Conservation (phyloP, 1,140 invertebrate genomes). For the Dolichoris vasculosae region DNA sequence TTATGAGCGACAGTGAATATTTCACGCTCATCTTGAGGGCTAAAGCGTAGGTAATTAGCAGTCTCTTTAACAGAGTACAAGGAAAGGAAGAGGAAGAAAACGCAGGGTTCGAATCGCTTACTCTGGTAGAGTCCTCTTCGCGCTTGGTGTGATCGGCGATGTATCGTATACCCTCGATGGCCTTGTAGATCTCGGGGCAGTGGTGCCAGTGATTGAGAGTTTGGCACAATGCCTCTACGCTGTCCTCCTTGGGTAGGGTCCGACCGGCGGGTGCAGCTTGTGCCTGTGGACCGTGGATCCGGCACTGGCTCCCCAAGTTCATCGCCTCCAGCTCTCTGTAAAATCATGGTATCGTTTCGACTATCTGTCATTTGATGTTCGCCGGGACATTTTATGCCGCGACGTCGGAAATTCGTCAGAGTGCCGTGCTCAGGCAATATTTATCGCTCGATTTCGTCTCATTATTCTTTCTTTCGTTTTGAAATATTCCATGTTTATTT, state of each 20-base stretch:
- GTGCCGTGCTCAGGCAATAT: background rate
- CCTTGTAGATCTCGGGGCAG: slow-evolving; percentile 93
- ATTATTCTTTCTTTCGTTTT: too few relatives aligned
- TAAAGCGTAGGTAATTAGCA: too few relatives aligned
- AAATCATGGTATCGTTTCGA: slow-evolving; percentile 35
- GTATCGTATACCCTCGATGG: slow-evolving; percentile 92
- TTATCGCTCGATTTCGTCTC: too few relatives aligned
- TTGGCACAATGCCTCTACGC: slow-evolving; percentile 74
- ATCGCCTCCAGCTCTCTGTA: slow-evolving; percentile 77
- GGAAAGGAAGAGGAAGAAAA: background rate
- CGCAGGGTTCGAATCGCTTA: slow-evolving; percentile 69
- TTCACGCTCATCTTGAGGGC: too few relatives aligned
- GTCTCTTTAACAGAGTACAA: too few relatives aligned
- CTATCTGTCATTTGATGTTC: background rate
- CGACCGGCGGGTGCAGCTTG: slow-evolving; percentile 74
- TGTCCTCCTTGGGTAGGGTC: slow-evolving; percentile 68
- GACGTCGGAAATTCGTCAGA: too few relatives aligned
- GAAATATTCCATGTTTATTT: too few relatives aligned
- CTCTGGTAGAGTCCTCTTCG: slow-evolving; percentile 93
- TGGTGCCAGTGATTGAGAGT: slow-evolving; percentile 83
- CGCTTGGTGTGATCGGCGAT: slow-evolving; percentile 95
- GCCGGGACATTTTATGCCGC: background rate
- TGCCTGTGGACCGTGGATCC: slow-evolving; percentile 79
- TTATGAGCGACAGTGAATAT: background rate
- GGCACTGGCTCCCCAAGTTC: slow-evolving; percentile 76